Conservation (phyloP, 2,113 vertebrate species). For the Kobus ellipsiprymnus region DNA sequence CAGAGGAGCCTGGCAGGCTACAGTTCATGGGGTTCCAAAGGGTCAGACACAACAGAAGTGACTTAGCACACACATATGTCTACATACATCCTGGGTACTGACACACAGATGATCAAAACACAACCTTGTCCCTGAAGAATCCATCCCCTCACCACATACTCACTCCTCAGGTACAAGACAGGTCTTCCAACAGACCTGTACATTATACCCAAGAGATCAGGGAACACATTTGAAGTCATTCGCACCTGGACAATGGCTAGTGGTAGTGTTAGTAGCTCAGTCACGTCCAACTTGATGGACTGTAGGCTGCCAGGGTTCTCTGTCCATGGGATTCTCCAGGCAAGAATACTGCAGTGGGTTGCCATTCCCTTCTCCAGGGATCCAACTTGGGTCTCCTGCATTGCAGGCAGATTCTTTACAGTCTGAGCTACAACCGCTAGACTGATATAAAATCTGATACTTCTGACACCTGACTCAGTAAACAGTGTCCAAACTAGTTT, state of each 20-base stretch:
- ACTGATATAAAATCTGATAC: neutral
- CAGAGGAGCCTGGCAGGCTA: neutral
- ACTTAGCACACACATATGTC: neutral
- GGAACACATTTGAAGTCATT: neutral
- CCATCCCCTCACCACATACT: neutral
- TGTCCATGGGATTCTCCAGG: neutral
- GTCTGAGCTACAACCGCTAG: neutral
- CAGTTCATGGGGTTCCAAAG: neutral
- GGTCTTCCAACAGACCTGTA: neutral
- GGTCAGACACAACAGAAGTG: neutral
- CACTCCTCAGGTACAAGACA: neutral
- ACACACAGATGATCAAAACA: constrained; percentile 2
- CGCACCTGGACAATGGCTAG: neutral
- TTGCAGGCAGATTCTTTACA: neutral
- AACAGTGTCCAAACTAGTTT: neutral
- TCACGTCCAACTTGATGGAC: neutral
- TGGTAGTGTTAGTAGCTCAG: neutral
- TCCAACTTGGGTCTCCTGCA: neutral
- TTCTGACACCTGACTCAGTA: neutral
- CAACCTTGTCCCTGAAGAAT: neutral
- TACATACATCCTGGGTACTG: neutral
- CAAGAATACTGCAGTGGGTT: neutral
- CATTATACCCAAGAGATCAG: neutral
- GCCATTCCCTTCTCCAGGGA: neutral
- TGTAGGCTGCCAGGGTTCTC: neutral